phyloP scores from a whole-genome alignment of 2,113 vertebrate species.

The Aspidoscelis tigris region DNA sequence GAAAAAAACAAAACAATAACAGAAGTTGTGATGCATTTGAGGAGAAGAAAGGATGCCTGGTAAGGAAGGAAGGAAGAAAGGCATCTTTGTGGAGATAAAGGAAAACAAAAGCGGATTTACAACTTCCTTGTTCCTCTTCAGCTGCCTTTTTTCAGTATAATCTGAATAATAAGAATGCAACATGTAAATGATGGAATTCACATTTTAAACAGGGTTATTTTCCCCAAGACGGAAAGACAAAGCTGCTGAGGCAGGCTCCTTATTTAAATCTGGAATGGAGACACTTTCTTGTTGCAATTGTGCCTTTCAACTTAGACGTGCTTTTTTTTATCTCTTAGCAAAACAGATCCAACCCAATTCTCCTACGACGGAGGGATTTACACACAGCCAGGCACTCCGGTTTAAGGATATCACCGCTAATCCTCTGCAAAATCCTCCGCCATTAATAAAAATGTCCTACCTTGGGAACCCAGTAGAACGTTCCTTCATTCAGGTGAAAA shows the following conservation, averaged over 20 bases:
- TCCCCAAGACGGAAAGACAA: constrained; percentile 58
- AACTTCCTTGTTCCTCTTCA: constrained; percentile 48
- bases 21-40: constrained; percentile 57
- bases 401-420: constrained; percentile 41
- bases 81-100: constrained; percentile 48
- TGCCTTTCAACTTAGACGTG: constrained; percentile 40
- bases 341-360: constrained; percentile 42
- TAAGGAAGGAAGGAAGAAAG: constrained; percentile 38
- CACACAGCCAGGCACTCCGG: background rate
- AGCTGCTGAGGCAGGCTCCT: constrained; percentile 36
- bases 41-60: constrained; percentile 61
- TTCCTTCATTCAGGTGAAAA: constrained; percentile 23
- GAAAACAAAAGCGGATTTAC: constrained; percentile 57
- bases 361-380: constrained; percentile 21
- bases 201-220: constrained; percentile 66
- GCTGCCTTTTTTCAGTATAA: constrained; percentile 70
- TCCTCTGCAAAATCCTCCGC: constrained; percentile 47
- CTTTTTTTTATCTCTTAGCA: constrained; percentile 66
- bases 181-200: constrained; percentile 70
- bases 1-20: constrained; percentile 73
- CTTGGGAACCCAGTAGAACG: constrained; percentile 37
- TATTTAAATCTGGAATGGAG: constrained; percentile 51
- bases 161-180: constrained; percentile 75
- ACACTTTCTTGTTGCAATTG: constrained; percentile 46
- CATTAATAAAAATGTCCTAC: constrained; percentile 41